Conservation (phyloP, 2,113 vertebrate genomes). For the Oceanodroma tethys region DNA sequence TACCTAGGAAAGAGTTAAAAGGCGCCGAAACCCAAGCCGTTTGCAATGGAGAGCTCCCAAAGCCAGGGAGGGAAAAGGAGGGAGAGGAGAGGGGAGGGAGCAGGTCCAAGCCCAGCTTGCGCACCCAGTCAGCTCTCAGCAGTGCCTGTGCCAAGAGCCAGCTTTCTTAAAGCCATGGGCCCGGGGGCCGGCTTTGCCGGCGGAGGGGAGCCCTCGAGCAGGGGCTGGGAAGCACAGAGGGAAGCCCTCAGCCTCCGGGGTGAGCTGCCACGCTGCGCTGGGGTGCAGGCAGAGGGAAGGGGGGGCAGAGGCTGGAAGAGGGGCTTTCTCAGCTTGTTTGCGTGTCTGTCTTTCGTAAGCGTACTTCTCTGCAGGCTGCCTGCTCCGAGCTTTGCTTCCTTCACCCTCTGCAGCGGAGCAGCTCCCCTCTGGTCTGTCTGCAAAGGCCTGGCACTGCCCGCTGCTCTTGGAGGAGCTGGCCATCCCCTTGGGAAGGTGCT, state of each 20-base stretch:
- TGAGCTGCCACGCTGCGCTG: not conserved
- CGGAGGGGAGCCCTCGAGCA: not conserved
- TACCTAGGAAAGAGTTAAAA: slow-evolving; percentile 60
- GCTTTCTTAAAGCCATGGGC: slow-evolving; percentile 39
- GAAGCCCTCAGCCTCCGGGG: not conserved
- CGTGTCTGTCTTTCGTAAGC: not conserved
- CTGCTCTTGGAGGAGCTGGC: not conserved
- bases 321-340: not conserved
- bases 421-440: not conserved
- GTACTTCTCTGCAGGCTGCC: not conserved
- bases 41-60: slow-evolving; percentile 5
- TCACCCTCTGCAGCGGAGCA: not conserved
- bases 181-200: not conserved
- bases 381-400: not conserved
- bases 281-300: not conserved
- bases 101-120: not conserved
- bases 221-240: not conserved
- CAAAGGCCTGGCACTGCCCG: not conserved
- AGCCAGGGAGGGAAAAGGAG: slow-evolving; percentile 17
- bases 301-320: not conserved
- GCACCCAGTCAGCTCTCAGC: not conserved
- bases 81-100: slow-evolving; percentile 22
- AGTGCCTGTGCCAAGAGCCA: slow-evolving; percentile 38
- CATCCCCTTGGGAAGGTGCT: not conserved
- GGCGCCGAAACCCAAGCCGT: not conserved